Percentiles rank a stretch among this genome's conserved stretches.
Evolutionary conservation across 1,140 invertebrate genomes (phyloP).

Genomic region (Drosophila mayri): DNA sequence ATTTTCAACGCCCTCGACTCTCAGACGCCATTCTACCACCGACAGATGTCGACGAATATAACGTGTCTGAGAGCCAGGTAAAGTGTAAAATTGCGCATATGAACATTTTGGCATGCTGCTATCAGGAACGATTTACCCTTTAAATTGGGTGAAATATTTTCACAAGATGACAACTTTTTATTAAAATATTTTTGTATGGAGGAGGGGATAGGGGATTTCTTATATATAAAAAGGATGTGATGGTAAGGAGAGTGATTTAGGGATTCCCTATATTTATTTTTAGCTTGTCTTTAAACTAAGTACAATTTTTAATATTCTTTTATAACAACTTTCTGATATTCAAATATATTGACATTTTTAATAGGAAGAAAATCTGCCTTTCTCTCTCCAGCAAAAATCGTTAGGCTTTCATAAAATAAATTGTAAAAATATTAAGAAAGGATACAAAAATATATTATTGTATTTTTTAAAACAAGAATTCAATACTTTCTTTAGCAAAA

Average conservation of each 20-base stretch:
- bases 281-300: too few relatives aligned
- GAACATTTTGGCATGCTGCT: constrained; percentile 15
- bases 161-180: background rate
- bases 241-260: background rate
- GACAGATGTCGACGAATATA: constrained; percentile 28
- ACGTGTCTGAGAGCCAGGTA: constrained; percentile 12
- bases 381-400: too few relatives aligned
- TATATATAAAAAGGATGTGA: background rate
- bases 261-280: too few relatives aligned
- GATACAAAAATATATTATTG: too few relatives aligned
- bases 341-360: background rate
- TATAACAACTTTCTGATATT: background rate
- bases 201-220: background rate
- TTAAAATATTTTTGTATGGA: background rate
- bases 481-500: background rate
- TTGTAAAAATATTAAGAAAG: too few relatives aligned
- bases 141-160: constrained; percentile 9
- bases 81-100: constrained; percentile 36
- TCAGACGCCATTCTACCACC: constrained; percentile 16
- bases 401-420: too few relatives aligned
- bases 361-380: background rate
- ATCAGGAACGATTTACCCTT: constrained; percentile 7
- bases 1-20: constrained; percentile 16
- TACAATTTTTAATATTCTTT: too few relatives aligned
- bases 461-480: background rate